Evolutionary conservation across 23 tunicate genomes (phyloP), one percentile per base, ranked within the genome.

Genomic region (Phallusia fumigata): DNA sequence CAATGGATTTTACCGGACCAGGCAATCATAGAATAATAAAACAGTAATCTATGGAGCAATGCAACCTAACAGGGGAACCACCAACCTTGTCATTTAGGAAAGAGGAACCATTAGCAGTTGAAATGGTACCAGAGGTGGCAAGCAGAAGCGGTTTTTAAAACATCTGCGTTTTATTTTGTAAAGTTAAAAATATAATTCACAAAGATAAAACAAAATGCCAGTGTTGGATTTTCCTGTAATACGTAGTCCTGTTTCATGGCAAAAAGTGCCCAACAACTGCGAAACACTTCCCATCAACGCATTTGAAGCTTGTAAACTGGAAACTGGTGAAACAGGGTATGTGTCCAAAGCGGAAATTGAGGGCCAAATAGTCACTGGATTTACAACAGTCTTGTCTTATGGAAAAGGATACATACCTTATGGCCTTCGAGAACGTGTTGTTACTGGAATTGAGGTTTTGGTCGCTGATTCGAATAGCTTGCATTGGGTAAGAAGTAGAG

Each of bases 321-420:
- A 78, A 79, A 78, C 78, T 34, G 89, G 89, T 19, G 89, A 78
- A 45, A 64, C 64, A 21, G 82, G 75, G 11, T 85, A 65, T 31
- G 40, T 85, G 1, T 83, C 83, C 10, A 64, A 26, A 65, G 89
- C 65, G 0, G 31, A 79, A 13, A 28, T 78, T 22, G 79, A 65
- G 24, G 26, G 52, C 6, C 53, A 65, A 35, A 44, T 2, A 26
- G 78, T 65, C 0, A 26, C 79, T 79, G 89, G 89, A 5, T 65
- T 64, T 12, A 79, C 89, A 28, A 85, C 89, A 10, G 64, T 53
- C 11, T 30, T 18, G 19, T 75, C 76, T 21, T 5, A 24, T 21
- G 36, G 30, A 1, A 18, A 64, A 30, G 82, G 75, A 0, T 64
- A 18, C 33, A 19, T 85, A 2, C 83, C 89, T 65, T 85, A 78